Percentiles rank a stretch among this genome's conserved stretches.
These are phyloP conservation scores for Noctua comes DNA, from an alignment of 2,888 invertebrate species.

Conservation along the genomic window DNA sequence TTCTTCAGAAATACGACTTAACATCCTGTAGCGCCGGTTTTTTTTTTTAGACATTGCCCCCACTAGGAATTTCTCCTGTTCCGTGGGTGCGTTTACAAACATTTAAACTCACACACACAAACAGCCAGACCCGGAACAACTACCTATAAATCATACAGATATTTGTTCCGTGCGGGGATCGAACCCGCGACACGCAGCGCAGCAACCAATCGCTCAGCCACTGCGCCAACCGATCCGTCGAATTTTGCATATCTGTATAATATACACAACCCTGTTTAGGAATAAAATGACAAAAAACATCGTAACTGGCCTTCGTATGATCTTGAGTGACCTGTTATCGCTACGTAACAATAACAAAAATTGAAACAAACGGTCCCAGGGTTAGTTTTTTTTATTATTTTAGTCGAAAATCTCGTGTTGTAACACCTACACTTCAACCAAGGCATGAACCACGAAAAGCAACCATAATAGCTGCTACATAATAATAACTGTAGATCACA, in stretches of 20 bases:
- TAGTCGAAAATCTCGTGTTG: neutral
- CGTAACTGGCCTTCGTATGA: no score
- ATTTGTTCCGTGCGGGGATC: no score
- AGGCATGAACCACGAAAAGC: neutral
- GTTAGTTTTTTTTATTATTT: neutral
- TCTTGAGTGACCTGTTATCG: neutral
- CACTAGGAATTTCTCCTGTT: no score
- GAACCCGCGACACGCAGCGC: no score
- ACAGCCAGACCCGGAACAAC: no score
- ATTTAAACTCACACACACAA: no score
- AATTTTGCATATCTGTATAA: neutral
- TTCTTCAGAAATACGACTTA: neutral
- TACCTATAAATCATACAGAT: no score
- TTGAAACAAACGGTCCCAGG: neutral
- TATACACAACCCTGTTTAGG: neutral
- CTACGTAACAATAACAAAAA: neutral
- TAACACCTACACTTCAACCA: neutral
- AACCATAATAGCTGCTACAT: neutral
- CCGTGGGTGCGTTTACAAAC: no score
- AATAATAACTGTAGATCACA: slow-evolving; percentile 5
- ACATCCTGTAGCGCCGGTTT: neutral
- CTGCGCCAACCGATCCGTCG: no score
- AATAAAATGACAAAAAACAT: neutral
- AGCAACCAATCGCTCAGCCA: no score
- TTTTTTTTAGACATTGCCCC: no score